Evolutionary conservation across 2,797 vertebrate species (phyloP).

Genomic region (Esox masquinongy): DNA sequence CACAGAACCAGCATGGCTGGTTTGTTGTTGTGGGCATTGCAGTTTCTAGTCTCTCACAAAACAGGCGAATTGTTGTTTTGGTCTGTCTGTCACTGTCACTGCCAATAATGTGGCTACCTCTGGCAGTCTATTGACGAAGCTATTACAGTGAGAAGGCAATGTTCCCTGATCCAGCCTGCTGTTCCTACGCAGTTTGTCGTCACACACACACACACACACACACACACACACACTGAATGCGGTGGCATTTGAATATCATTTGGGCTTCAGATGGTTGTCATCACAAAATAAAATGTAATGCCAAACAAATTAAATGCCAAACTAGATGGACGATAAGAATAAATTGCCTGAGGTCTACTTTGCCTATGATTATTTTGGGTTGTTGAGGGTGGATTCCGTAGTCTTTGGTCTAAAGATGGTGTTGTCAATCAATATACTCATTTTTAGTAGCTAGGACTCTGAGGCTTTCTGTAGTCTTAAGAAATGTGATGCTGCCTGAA

Average conservation of each 20-base stretch:
- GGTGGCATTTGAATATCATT: not conserved
- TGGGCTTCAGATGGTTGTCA: not conserved
- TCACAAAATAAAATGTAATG: not conserved
- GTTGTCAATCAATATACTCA: no score
- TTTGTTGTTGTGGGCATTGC: conserved; percentile 27
- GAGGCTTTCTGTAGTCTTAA: no score
- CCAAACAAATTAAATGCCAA: not conserved
- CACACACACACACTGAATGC: not conserved
- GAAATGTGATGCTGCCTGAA: no score
- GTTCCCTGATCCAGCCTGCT: not conserved
- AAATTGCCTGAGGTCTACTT: not conserved
- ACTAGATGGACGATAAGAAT: not conserved
- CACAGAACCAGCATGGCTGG: conserved; percentile 34
- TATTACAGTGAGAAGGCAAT: not conserved
- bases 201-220: no score
- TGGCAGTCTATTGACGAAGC: conserved; percentile 22
- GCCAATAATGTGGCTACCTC: conserved; percentile 14
- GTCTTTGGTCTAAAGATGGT: no score
- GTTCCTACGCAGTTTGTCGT: not conserved
- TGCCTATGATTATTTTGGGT: no score
- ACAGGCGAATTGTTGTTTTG: conserved; percentile 32
- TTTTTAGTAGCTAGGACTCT: no score
- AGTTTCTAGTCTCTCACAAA: conserved; percentile 32
- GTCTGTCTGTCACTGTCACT: conserved; percentile 26
- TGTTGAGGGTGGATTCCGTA: no score